Evolutionary conservation across 2,888 invertebrate genomes (phyloP), one percentile per base, ranked within the genome.

Genomic region (Callyntrura sp.): DNA sequence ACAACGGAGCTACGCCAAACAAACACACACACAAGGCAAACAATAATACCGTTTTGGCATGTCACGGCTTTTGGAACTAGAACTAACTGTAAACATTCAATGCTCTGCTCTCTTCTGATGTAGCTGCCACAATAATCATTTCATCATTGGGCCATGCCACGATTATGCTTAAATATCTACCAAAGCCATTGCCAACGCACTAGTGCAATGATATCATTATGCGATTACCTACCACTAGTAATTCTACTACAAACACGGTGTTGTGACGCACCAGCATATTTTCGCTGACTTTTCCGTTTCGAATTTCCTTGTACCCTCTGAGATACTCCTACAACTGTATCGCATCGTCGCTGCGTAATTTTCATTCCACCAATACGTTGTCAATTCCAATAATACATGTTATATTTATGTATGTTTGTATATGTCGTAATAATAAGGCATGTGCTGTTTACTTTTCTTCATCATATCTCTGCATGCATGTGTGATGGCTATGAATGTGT

Each of bases 261-360:
- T 65, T 68, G 17, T 68, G 68, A n/a, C n/a, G n/a, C 14, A 20
- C 20, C 43, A 43, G 17, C 17, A 73, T 12, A 73, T 76, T 51
- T 51, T 9, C 35, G 45, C 17, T 12, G 2, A 45, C 51, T 57
- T 85, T 84, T 76, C 76, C 85, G 85, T 76, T 85, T 85, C 60
- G 9, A 85, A 45, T 85, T 85, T 85, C 85, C 85, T 85, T 85
- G 85, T 73, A 62, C 14, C 35, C 48, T n/a, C n/a, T 82, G 43
- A 25, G 35, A 23, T 23, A 70, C 73, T 35, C 70, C 35, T n/a
- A 45, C 70, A 70, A 70, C 70, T 14, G 70, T 20, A 51, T 20
- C 0, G 14, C 17, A 12, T 25, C 48, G 23, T 14, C 17, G 23
- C 14, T 12, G 23, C 25, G 48, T 62, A 62, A 25, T 68, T 25